These are phyloP conservation scores for Tamias sibiricus DNA, from an alignment of 2,113 vertebrate species.

Conservation along the genomic window DNA sequence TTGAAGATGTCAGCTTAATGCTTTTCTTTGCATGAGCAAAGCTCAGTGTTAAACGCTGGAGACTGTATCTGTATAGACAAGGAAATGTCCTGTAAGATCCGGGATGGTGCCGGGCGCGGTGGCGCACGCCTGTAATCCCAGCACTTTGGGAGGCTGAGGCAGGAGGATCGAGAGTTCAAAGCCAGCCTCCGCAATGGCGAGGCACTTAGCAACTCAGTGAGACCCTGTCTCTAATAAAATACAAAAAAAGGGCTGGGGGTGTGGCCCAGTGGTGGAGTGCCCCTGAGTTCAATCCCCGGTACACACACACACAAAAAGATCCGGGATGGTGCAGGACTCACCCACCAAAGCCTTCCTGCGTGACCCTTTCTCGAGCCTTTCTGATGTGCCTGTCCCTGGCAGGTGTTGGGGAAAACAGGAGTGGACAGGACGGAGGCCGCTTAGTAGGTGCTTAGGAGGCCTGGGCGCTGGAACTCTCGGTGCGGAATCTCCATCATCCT, in stretches of 20 bases:
- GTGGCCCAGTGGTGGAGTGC: no score
- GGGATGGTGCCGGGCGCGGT: not conserved
- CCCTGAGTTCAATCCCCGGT: no score
- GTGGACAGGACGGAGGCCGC: not conserved
- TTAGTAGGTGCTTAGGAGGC: not conserved
- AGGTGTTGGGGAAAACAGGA: not conserved
- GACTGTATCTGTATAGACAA: not conserved
- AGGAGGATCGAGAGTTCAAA: no score
- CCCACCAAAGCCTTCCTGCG: not conserved
- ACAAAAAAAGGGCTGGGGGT: no score
- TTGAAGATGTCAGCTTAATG: not conserved
- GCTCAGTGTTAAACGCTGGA: not conserved
- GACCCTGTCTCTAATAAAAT: no score
- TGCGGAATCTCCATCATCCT: not conserved
- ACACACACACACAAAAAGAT: no score
- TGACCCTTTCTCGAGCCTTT: not conserved
- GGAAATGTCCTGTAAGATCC: not conserved
- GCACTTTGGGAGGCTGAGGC: no score
- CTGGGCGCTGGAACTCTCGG: not conserved
- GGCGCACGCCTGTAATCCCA: no score
- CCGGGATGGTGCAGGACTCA: not conserved
- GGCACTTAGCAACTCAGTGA: no score
- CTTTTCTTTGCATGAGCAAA: not conserved
- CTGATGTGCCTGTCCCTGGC: accelerated
- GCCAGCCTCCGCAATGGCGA: no score